Evolutionary conservation across 2,888 invertebrate species (phyloP), one percentile per base, ranked within the genome.

Genomic region (Aleiodes testaceus): DNA sequence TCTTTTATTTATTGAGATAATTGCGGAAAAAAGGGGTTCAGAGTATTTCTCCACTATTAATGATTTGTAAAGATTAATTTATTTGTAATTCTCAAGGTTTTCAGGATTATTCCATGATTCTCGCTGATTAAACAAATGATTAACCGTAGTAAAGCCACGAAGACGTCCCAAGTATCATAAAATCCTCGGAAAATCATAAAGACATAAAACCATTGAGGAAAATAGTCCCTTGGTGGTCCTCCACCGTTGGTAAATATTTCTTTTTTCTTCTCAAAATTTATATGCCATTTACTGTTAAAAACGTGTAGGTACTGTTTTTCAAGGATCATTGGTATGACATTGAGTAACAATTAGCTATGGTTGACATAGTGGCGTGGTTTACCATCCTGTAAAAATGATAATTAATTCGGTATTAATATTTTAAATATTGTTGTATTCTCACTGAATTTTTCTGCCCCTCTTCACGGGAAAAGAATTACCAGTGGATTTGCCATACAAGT

Each of bases 351-450:
- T 64, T 59, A 63, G 14, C 61, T 76, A 79, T 80, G 80, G 80
- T 71, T 79, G 69, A 70, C 36, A 74, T 68, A 66, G 67, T 64
- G 49, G 44, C 50, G 79, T 72, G 81, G 81, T 77, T 75, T 75
- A 79, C 78, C 81, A 75, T 79, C 76, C 5, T 36, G n/a, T n/a
- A n/a, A n/a, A n/a, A n/a, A n/a, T n/a, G n/a, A n/a, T n/a, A n/a
- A n/a, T n/a, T n/a, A n/a, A n/a, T n/a, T n/a, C n/a, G n/a, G n/a
- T n/a, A n/a, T n/a, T n/a, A n/a, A n/a, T n/a, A n/a, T n/a, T n/a
- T n/a, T n/a, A n/a, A n/a, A n/a, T 18, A 61, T 55, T 16, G 3
- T 14, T 9, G 5, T 12, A 55, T 36, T 16, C 42, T 36, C 59
- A 14, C 42, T 42, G 6, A 14, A 59, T 30, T 22, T 22, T 22